These are phyloP conservation scores for Corapipo altera DNA, from an alignment of 2,113 vertebrate species.

Conservation along the genomic window DNA sequence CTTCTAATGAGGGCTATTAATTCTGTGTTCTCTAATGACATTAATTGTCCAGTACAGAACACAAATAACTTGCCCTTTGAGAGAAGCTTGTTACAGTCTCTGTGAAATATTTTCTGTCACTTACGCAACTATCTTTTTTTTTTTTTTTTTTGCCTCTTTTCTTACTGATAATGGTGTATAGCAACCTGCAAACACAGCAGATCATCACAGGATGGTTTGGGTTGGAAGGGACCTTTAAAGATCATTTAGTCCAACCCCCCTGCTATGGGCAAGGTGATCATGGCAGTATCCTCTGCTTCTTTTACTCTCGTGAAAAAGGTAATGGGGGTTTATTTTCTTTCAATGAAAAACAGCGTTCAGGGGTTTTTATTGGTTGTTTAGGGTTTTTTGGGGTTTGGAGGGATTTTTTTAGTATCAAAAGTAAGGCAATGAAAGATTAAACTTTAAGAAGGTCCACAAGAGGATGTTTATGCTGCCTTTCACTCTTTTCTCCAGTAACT, in stretches of 20 bases:
- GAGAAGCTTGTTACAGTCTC: background rate
- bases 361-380: background rate
- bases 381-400: accelerated
- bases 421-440: background rate
- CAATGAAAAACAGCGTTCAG: background rate
- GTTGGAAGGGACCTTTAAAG: background rate
- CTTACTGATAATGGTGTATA: background rate
- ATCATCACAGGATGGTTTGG: background rate
- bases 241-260: background rate
- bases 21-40: constrained; percentile 48
- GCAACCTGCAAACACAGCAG: background rate
- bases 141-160: background rate
- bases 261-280: background rate
- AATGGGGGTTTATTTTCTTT: background rate
- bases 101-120: constrained; percentile 10
- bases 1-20: constrained; percentile 67
- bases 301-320: background rate
- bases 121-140: background rate
- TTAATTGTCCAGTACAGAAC: constrained; percentile 31
- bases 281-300: background rate
- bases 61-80: constrained; percentile 29
- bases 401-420: background rate
- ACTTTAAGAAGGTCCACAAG: background rate
- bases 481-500: background rate
- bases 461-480: background rate